Evolutionary conservation across 2,797 vertebrate species (phyloP), one percentile per base, ranked within the genome.

Genomic region (Sciurus vulgaris): DNA sequence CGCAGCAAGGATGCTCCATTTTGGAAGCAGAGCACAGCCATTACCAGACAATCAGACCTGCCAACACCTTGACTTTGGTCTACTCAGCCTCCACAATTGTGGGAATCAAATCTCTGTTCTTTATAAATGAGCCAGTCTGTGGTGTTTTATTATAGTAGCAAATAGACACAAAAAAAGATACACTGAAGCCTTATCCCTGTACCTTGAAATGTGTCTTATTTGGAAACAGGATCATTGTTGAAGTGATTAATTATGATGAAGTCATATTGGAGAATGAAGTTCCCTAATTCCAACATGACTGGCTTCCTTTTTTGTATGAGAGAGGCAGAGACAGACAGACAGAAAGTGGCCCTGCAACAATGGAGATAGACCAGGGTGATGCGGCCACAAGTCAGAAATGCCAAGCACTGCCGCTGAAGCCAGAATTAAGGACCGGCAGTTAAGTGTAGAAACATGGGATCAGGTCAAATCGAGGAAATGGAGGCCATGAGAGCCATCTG

Each of bases 191-290:
- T 87, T 76, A 85, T 18, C 33, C 24, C 61, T 35, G 30, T 17
- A 81, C 47, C 26, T 78, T 35, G 33, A 73, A 61, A 72, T 38
- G 33, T 8, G 10, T 65, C 35, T 70, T 81, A 70, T 67, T 47
- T 91, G 24, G 26, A 91, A 82, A 85, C 0, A 51, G 51, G 18
- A 51, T 49, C 51, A 2, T 13, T 86, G 44, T 24, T 44, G 35
- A 56, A 11, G 4, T 56, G 30, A 73, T 54, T 47, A 35, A 61
- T 44, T 51, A 63, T 69, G 41, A 63, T 15, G 69, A 35, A 2
- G 74, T 33, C 56, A 28, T 0, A 15, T 1, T 7, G 8, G 2
- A 38, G 7, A 2, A 18, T 0, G 2, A 11, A 4, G 8, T 30
- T 18, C 18, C 33, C 85, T 51, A 56, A 61, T 72, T 26, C 65